Percentiles rank a stretch among this genome's conserved stretches.
Evolutionary conservation across 2,113 vertebrate species (phyloP).

Genomic region (Acanthochromis polyacanthus): DNA sequence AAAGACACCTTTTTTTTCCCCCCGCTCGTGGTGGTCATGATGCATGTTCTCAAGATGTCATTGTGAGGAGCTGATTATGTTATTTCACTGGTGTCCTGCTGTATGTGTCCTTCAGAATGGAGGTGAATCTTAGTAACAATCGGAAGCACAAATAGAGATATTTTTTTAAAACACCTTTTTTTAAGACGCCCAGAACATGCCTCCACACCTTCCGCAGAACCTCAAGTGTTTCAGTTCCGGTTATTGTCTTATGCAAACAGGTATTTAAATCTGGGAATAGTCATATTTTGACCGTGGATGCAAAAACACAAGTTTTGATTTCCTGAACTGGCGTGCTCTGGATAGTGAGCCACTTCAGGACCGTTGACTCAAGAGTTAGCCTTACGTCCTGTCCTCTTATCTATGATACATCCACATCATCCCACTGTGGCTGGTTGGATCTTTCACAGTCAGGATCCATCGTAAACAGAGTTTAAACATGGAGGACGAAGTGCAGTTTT

Average conservation of each 20-base stretch:
- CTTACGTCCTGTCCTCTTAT: slow-evolving; percentile 17
- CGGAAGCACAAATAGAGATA: slow-evolving; percentile 74
- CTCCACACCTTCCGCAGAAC: slow-evolving; percentile 66
- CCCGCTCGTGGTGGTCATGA: neutral
- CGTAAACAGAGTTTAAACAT: neutral
- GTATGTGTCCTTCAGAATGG: slow-evolving; percentile 34
- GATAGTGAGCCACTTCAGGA: slow-evolving; percentile 39
- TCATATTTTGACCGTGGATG: slow-evolving; percentile 22
- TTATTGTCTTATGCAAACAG: slow-evolving; percentile 70
- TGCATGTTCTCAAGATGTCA: slow-evolving; percentile 61
- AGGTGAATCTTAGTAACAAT: slow-evolving; percentile 68
- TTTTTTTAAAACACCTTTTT: slow-evolving; percentile 68
- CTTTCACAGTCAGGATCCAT: neutral
- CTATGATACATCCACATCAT: neutral
- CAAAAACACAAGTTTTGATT: slow-evolving; percentile 17
- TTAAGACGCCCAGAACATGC: slow-evolving; percentile 44
- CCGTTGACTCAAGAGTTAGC: slow-evolving; percentile 31
- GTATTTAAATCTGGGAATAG: slow-evolving; percentile 37
- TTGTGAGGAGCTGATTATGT: slow-evolving; percentile 40
- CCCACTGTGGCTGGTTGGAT: neutral
- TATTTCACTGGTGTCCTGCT: slow-evolving; percentile 7
- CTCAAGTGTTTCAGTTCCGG: slow-evolving; percentile 60
- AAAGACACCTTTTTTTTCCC: slow-evolving; percentile 9
- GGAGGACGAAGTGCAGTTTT: neutral
- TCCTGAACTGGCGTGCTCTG: slow-evolving; percentile 19